Evolutionary conservation across 2,888 invertebrate species (phyloP).

Genomic region (Napeogenes inachia): DNA sequence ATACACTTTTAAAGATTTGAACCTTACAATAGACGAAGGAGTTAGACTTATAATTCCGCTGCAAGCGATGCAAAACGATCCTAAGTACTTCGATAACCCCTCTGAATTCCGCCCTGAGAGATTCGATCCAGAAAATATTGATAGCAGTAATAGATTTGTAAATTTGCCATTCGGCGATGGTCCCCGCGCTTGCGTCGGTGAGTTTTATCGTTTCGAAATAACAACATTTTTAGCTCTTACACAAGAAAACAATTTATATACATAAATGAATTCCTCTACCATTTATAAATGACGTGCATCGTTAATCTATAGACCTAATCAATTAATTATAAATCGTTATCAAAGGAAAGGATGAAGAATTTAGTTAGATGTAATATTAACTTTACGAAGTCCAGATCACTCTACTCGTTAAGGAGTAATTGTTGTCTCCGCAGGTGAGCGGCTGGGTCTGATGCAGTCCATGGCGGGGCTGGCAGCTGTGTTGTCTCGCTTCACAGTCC

Average conservation of each 20-base stretch:
- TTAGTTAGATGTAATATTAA: too few species aligned
- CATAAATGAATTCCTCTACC: too few species aligned
- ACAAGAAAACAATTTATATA: too few species aligned
- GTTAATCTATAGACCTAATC: too few species aligned
- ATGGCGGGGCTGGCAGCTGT: constrained; percentile 48
- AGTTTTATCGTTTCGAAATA: constrained; percentile 20
- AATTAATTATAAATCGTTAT: too few species aligned
- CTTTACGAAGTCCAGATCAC: too few species aligned
- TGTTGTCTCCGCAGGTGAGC: too few species aligned
- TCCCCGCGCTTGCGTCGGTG: constrained; percentile 58
- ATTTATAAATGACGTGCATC: too few species aligned
- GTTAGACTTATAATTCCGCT: constrained; percentile 43
- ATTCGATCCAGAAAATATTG: constrained; percentile 43
- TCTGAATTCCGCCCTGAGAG: constrained; percentile 50
- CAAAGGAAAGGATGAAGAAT: too few species aligned
- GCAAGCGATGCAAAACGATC: constrained; percentile 28
- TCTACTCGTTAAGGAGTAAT: too few species aligned
- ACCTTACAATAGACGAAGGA: constrained; percentile 46
- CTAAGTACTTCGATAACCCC: constrained; percentile 46
- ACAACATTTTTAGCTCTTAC: too few species aligned
- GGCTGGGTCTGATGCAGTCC: constrained; percentile 58
- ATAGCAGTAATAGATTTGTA: constrained; percentile 41
- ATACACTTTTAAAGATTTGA: constrained; percentile 48
- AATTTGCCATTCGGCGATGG: constrained; percentile 60
- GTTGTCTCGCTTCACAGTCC: constrained; percentile 40